A percentile compares a stretch with the other conserved stretches of the same genome.
Conservation (phyloP, 2,797 vertebrate genomes). For the Diglossa cyanea region DNA sequence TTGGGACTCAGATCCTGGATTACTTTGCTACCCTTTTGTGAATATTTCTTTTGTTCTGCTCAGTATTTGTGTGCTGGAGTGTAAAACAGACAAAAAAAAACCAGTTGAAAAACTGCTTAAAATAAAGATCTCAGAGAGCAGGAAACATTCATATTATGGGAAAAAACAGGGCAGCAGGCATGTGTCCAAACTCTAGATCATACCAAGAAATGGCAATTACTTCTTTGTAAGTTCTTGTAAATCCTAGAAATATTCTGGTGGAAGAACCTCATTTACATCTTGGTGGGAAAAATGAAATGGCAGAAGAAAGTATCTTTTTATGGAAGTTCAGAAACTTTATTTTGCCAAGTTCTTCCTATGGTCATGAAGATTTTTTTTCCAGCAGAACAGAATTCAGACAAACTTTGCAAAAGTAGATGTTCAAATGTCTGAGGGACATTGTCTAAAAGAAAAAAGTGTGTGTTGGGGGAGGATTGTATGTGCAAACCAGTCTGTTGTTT, state of each 20-base stretch:
- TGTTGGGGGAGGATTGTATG: no score
- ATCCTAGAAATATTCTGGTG: neutral
- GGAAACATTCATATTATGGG: neutral
- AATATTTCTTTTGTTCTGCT: neutral
- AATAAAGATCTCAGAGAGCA: neutral
- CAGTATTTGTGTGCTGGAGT: neutral
- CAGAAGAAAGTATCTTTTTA: neutral
- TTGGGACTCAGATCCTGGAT: neutral
- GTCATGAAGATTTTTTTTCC: neutral
- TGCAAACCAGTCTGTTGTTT: neutral
- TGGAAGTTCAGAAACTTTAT: neutral
- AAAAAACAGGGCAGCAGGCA: accelerated
- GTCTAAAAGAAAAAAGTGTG: neutral
- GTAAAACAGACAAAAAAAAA: neutral
- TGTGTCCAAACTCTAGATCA: neutral
- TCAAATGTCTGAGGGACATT: neutral
- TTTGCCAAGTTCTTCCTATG: neutral
- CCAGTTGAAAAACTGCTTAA: neutral
- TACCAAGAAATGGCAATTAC: neutral
- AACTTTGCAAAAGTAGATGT: neutral
- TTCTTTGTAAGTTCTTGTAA: neutral
- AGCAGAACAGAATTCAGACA: neutral
- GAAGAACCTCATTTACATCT: neutral
- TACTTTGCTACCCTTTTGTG: neutral
- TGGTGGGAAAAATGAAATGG: neutral